Base-by-base conservation (phyloP, 1,140 invertebrate species). In the Triops cancriformis region DNA sequence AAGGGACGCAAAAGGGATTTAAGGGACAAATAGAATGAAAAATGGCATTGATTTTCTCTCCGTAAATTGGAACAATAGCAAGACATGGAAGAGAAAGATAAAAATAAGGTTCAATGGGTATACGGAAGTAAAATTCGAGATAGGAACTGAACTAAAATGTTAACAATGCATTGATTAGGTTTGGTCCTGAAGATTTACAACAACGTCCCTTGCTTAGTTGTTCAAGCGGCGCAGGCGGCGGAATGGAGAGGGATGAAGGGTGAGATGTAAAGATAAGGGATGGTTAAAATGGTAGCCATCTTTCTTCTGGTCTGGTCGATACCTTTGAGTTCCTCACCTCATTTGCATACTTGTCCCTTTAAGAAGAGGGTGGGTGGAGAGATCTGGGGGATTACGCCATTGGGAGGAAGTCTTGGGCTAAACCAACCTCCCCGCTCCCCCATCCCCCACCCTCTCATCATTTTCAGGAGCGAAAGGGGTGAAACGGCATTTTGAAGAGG, bases 261-360 rank as follows among this genome's bases (percentile, higher is more conserved):
- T n/a, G 51, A 64, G 51, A 23, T 18, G 51, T 3, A 64, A 64
- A 64, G 51, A 64, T 23, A 64, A 64, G 51, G 7, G n/a, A 64
- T 64, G 51, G 51, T 64, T 64, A 64, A 64, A 64, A 64, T 64
- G 51, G 51, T n/a, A 64, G 51, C 18, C 18, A 23, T 23, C 14
- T 9, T n/a, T 64, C 51, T 64, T 64, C 51, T 37, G 31, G 31
- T 37, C 31, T 37, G 51, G 51, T 64, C 51, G 51, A 64, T 64
- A 64, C 51, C 51, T 64, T 37, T 64, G 51, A 64, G 51, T 64
- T 64, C 51, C 51, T 18, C 51, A 64, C 51, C 51, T 64, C 51
- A 64, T 64, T 64, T 64, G 51, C 51, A 64, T 64, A 64, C 51
- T 64, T 64, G 51, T 64, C 51, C 51, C 31, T 37, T 37, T 37